These are phyloP conservation scores for Meloidogyne floridensis DNA, from an alignment of 1,140 invertebrate genomes.

Conservation along the genomic window DNA sequence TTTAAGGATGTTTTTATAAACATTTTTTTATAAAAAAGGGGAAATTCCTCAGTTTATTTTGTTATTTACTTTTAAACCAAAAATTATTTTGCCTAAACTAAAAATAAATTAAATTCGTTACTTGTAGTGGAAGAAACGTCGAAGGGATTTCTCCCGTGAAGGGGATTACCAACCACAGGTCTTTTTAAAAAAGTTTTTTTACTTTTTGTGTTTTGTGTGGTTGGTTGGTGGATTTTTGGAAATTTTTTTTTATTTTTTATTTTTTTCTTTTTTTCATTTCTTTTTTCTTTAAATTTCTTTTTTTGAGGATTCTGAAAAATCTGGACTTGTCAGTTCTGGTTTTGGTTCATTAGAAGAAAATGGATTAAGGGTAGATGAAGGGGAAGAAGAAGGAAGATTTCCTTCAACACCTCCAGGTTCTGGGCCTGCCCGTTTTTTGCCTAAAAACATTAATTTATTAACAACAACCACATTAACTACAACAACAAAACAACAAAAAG, in stretches of 20 bases:
- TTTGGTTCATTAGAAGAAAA: background rate
- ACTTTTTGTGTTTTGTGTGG: background rate
- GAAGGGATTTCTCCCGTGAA: background rate
- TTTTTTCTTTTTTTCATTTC: background rate
- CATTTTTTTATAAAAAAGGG: no score
- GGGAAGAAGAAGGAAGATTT: background rate
- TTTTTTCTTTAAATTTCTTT: background rate
- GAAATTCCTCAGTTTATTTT: no score
- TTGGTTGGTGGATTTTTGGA: background rate
- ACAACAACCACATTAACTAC: background rate
- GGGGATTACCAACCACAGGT: slow-evolving; percentile 3
- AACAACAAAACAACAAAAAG: background rate
- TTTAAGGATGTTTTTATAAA: no score
- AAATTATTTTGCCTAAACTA: no score
- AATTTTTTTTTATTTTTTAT: background rate
- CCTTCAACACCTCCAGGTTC: background rate
- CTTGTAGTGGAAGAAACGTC: slow-evolving; percentile 1
- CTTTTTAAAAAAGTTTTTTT: background rate
- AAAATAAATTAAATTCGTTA: no score
- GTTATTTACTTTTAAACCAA: no score
- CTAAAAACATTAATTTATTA: slow-evolving; percentile 8
- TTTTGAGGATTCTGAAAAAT: background rate
- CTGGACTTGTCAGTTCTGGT: background rate
- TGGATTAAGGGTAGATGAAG: background rate
- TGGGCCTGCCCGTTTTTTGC: background rate